Conservation (phyloP, 1,140 invertebrate species). For the Yoshiicerus persimilis region DNA sequence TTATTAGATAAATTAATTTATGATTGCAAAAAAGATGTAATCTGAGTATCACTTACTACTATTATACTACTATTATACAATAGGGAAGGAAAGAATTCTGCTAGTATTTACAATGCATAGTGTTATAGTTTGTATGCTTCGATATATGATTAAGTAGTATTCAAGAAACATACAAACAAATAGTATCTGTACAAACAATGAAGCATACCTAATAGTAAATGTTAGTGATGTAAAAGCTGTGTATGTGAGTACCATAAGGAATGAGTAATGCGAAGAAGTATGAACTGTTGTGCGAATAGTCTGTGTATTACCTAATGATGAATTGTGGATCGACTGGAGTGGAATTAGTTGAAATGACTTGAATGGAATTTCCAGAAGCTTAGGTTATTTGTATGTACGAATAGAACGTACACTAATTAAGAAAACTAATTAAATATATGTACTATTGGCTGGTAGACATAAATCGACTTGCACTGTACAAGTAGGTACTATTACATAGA, state of each 20-base stretch:
- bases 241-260: not conserved
- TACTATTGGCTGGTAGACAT: not conserved
- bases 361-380: constrained; percentile 3
- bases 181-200: not conserved
- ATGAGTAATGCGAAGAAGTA: not conserved
- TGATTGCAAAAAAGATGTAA: not conserved
- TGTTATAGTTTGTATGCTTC: not conserved
- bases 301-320: not conserved
- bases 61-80: not conserved
- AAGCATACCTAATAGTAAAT: not conserved
- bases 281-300: not conserved
- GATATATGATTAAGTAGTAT: not conserved
- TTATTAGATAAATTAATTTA: not conserved
- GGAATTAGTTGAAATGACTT: not conserved
- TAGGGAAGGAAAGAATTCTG: not conserved
- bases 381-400: not conserved
- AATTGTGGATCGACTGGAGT: not conserved
- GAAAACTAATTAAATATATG: not conserved
- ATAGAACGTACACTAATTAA: not conserved
- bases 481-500: no score
- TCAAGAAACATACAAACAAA: not conserved
- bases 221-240: not conserved
- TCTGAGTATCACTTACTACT: not conserved
- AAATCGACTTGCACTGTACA: not conserved
- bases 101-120: not conserved